Base-by-base conservation (phyloP, 1,140 invertebrate genomes). In the Lepidurus couesii region DNA sequence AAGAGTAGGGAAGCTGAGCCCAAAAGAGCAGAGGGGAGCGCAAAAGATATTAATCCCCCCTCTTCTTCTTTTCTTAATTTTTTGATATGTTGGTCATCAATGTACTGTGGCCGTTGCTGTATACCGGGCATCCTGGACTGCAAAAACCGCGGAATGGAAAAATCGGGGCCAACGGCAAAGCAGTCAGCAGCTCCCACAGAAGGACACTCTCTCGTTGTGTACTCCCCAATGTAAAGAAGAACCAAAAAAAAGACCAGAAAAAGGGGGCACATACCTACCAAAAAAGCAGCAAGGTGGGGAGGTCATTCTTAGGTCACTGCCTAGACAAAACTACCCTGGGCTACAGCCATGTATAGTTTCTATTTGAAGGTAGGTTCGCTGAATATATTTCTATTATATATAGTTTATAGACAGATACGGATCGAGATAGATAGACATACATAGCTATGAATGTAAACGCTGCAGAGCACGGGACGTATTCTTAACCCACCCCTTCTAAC, bases 221-320 rank as follows among this genome's bases (percentile, higher is more conserved):
- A 21, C 13, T 21, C 47, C 53, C 53, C 21, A 47, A 16, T 65
- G 16, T 21, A n/a, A 13, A 4, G n/a, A 7, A 7, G 53, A 4
- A 7, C 21, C 53, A 0, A 3, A 34, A 34, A 34, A 34, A 34
- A 34, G 34, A 34, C 34, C 2, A 34, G 34, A 34, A 34, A 34
- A 34, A 34, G 34, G 34, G 34, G 2, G 34, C 13, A 65, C 53
- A 16, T n/a, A 21, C 21, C 1, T 21, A 21, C 53, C 16, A 13
- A 8, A 65, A 65, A 65, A 65, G 53, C 7, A 13, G 16, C 16
- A 65, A 65, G 16, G 53, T 65, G 53, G 16, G 53, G 45, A 65
- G 53, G 53, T 65, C 53, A 65, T 65, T 65, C 53, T 65, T 21
- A 21, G 53, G 53, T 65, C 53, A 65, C 53, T 21, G 26, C 26